phyloP scores from a whole-genome alignment of 2,888 invertebrate species.

The Caenorhabditis japonica region DNA sequence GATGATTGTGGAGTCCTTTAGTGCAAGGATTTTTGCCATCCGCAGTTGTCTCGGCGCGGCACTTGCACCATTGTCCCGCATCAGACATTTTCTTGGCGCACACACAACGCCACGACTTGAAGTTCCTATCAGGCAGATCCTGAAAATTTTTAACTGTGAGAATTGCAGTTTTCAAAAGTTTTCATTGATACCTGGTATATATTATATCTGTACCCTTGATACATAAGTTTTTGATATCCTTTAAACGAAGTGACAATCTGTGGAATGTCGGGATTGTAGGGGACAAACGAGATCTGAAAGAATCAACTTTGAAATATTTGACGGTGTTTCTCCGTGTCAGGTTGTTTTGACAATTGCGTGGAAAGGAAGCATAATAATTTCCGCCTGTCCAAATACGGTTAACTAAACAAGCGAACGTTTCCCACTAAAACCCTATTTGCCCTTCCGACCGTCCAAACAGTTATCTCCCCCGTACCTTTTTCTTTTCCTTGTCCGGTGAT shows the following conservation, averaged over 20 bases:
- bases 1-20: constrained; percentile 75
- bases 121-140: constrained; percentile 65
- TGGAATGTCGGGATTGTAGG: constrained; percentile 73
- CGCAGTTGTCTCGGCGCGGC: constrained; percentile 75
- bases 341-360: constrained; percentile 38
- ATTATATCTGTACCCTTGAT: constrained; percentile 76
- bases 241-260: constrained; percentile 76
- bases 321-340: constrained; percentile 39
- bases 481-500: constrained; percentile 66
- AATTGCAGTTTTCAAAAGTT: constrained; percentile 2
- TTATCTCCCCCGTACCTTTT: constrained; percentile 55
- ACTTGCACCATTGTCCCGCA: constrained; percentile 71
- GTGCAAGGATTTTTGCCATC: constrained; percentile 73
- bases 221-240: constrained; percentile 76
- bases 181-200: constrained; percentile 70
- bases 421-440: constrained; percentile 39
- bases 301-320: not conserved
- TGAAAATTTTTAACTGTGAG: constrained; percentile 46
- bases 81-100: constrained; percentile 76
- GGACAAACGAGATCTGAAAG: constrained; percentile 62
- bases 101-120: constrained; percentile 76
- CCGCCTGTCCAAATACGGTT: constrained; percentile 53
- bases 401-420: constrained; percentile 41
- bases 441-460: constrained; percentile 48
- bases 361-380: constrained; percentile 32